These are phyloP conservation scores for Agapostemon virescens DNA, from an alignment of 2,888 invertebrate genomes.

Conservation along the genomic window DNA sequence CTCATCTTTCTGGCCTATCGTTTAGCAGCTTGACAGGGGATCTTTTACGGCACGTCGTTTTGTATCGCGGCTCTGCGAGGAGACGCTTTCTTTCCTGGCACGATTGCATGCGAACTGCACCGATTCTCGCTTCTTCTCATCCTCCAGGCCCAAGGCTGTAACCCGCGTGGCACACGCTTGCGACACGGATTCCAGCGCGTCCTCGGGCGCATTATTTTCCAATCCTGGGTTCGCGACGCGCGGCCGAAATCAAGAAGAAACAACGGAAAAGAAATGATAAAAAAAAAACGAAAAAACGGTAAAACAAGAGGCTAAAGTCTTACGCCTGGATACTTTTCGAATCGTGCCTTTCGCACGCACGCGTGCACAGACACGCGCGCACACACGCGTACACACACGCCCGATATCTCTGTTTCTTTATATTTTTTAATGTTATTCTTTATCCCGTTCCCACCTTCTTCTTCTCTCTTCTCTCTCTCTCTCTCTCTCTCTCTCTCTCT, in stretches of 20 bases:
- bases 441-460: not conserved
- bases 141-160: not conserved
- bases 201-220: not conserved
- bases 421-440: not conserved
- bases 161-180: slow-evolving; percentile 10
- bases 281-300: slow-evolving; percentile 31
- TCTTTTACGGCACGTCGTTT: not conserved
- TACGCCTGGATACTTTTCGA: not conserved
- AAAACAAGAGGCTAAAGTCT: no score
- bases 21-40: slow-evolving; percentile 5
- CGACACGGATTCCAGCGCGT: not conserved
- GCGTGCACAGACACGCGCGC: not conserved
- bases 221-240: not conserved
- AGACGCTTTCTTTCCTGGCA: slow-evolving; percentile 6
- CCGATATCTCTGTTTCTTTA: not conserved
- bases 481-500: not conserved
- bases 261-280: slow-evolving; percentile 5
- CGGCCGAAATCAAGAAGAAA: slow-evolving; percentile 16
- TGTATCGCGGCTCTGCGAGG: not conserved
- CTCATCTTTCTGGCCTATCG: slow-evolving; percentile 13
- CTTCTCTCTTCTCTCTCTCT: not conserved
- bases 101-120: not conserved
- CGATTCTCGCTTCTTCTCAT: slow-evolving; percentile 10
- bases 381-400: not conserved
- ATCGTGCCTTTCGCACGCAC: not conserved